phyloP scores from a whole-genome alignment of 1,140 invertebrate species.

The Eupristina koningsbergeri region DNA sequence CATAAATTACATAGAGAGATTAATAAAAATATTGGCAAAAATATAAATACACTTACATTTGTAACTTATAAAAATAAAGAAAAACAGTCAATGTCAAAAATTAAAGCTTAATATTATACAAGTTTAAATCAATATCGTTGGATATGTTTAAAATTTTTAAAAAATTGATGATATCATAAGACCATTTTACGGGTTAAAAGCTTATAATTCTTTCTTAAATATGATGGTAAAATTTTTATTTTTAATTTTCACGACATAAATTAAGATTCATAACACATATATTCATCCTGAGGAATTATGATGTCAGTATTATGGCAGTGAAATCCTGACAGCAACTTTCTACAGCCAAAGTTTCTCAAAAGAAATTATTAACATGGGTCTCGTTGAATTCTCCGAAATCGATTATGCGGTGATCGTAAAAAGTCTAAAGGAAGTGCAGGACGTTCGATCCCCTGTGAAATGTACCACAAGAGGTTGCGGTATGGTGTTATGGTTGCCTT shows the following conservation, averaged over 20 bases:
- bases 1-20: too few relatives aligned
- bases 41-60: too few relatives aligned
- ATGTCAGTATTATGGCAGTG: not conserved
- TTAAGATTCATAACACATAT: not conserved
- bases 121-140: not conserved
- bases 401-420: conserved; percentile 22
- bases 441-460: not conserved
- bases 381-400: conserved; percentile 16
- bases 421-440: not conserved
- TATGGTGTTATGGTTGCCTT: conserved; percentile 12
- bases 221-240: too few relatives aligned
- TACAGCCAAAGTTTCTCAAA: conserved; percentile 13
- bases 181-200: not conserved
- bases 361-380: conserved; percentile 27
- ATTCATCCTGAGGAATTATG: not conserved
- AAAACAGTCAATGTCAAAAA: too few relatives aligned
- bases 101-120: too few relatives aligned
- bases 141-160: not conserved
- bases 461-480: conserved; percentile 11
- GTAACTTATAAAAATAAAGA: too few relatives aligned
- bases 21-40: too few relatives aligned
- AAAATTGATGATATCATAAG: not conserved
- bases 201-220: not conserved
- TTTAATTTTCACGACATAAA: not conserved
- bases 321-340: conserved; percentile 12